Evolutionary conservation across 2,888 invertebrate genomes (phyloP), one percentile per base, ranked within the genome.

Genomic region (Brenthis hecate): DNA sequence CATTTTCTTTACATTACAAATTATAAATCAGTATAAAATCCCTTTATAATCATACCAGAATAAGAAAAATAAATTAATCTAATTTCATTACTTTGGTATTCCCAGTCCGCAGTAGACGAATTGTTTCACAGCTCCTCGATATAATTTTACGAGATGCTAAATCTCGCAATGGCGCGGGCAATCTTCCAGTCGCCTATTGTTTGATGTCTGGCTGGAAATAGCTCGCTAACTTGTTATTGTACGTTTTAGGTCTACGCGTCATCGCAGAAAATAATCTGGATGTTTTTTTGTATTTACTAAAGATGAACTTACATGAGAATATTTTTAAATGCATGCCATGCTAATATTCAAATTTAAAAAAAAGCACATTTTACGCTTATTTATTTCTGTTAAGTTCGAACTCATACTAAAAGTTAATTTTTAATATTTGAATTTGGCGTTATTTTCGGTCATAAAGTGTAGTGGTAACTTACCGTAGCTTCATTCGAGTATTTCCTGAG

Each of bases 161-260:
- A 72, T 43, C 57, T 69, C 68, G 79, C 82, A 81, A 85, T 82
- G 80, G 77, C 79, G 77, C 82, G 84, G 87, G 86, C 87, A 84
- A 69, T 72, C 77, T 81, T 85, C 84, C 85, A 87, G 74, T 70
- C 16, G 56, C 66, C 77, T 75, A 82, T 83, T 81, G 81, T 84
- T 81, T 77, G 76, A 75, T 36, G 69, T 61, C 56, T 70, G 76
- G 64, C 73, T 75, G 66, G 73, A 83, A 83, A 85, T 84, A 85
- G 75, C 77, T 73, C 51, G 47, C 19, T 55, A 53, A 61, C 47
- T 66, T 55, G 60, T 43, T 57, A 47, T 60, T 58, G 53, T 66
- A 57, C 65, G 36, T 66, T 58, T 60, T 66, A 61, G 48, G 55
- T 66, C 66, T 55, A 66, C 66, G 60, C 48, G 28, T n/a, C 66